These are phyloP conservation scores for Phytoseiulus persimilis DNA, from an alignment of 2,888 invertebrate genomes.

Conservation along the genomic window DNA sequence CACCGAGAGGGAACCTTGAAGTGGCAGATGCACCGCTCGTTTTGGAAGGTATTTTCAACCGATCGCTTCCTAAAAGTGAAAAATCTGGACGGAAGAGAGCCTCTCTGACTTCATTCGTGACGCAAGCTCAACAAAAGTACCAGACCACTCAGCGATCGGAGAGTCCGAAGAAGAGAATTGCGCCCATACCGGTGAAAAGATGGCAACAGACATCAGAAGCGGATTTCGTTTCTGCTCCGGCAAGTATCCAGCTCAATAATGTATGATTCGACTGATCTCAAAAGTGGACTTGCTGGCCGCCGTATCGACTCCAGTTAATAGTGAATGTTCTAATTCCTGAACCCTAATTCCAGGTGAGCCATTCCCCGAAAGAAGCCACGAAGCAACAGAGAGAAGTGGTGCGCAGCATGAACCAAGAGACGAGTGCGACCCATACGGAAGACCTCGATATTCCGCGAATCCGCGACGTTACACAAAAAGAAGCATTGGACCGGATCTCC, in stretches of 20 bases:
- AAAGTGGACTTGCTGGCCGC: no score
- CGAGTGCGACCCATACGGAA: background rate
- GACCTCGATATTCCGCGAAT: background rate
- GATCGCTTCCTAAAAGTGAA: background rate
- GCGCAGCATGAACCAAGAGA: background rate
- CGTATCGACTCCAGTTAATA: no score
- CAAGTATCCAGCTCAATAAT: no score
- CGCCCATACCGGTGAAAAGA: constrained; percentile 5
- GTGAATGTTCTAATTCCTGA: no score
- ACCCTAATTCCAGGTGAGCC: constrained; percentile 29
- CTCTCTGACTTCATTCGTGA: background rate
- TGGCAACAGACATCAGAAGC: constrained; percentile 6
- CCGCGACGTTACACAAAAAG: background rate
- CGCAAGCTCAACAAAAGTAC: background rate
- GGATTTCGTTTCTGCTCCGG: background rate
- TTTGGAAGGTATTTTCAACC: constrained; percentile 17
- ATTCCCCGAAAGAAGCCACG: background rate
- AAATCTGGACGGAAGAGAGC: background rate
- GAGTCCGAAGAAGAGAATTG: constrained; percentile 9
- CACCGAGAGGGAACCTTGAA: constrained; percentile 16
- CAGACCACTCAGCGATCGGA: background rate
- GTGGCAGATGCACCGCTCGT: background rate
- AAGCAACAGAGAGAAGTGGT: background rate
- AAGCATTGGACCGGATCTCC: background rate
- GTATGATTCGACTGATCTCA: no score